phyloP scores from a whole-genome alignment of 2,888 invertebrate species.

The Bombylius discolor region DNA sequence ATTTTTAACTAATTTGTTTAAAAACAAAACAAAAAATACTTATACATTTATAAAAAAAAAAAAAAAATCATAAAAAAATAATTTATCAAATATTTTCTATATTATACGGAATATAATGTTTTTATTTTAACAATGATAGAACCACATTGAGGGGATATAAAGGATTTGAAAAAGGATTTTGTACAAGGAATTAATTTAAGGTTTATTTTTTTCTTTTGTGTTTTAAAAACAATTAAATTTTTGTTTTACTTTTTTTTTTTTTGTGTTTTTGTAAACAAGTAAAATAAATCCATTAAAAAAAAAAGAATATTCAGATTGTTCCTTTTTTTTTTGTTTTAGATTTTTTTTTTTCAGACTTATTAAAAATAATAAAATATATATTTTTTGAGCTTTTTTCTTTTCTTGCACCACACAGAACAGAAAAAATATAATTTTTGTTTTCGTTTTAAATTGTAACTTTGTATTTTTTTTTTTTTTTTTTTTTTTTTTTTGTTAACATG shows the following conservation, averaged over 20 bases:
- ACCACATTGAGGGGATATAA: constrained; percentile 37
- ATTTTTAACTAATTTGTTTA: no score
- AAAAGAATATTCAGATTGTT: background rate
- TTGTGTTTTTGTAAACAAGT: background rate
- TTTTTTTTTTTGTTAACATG: no score
- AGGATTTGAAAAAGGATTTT: constrained; percentile 25
- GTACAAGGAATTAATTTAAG: constrained; percentile 3
- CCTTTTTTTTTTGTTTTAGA: background rate
- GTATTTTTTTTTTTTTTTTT: no score
- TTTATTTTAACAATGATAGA: constrained; percentile 28
- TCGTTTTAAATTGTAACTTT: no score
- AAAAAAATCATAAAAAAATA: no score
- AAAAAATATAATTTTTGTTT: constrained; percentile 3
- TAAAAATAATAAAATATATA: constrained; percentile 5
- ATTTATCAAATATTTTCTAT: no score
- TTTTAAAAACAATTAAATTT: background rate
- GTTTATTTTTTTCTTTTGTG: background rate
- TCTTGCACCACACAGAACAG: constrained; percentile 27
- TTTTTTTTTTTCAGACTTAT: background rate
- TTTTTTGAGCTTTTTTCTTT: constrained; percentile 36
- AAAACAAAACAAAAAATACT: no score
- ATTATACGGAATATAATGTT: no score
- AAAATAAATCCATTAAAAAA: no score
- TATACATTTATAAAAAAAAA: no score
- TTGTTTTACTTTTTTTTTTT: background rate